Base-by-base conservation (phyloP, 2,113 vertebrate genomes). In the Halichoeres trimaculatus region DNA sequence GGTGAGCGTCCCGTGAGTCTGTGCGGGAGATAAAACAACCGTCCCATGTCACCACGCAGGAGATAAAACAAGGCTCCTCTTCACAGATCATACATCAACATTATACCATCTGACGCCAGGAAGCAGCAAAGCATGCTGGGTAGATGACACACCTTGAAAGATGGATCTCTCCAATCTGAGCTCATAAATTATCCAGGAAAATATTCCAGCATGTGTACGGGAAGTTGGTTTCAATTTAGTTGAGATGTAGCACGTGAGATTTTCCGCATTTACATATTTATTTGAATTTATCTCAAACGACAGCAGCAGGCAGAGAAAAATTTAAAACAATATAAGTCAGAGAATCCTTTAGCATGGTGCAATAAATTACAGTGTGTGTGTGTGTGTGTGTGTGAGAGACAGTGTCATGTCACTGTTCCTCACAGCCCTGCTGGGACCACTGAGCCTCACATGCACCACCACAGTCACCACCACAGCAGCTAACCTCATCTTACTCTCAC, bases 71-170 rank as follows among this genome's bases (percentile, higher is more conserved):
- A 64, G 70, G 71, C 69, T 70, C 71, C 74, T 80, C 88, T 92
- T 92, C 90, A 91, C 93, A 91, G 80, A 53, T 87, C 90, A 43
- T 94, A 88, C 88, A 93, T 93, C 92, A 92, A 77, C 90, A 78
- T 94, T 91, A 93, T 76, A 73, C 75, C 62, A 24, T 67, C 77
- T 77, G 89, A 90, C 60, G 67, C 85, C 75, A 84, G 88, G 65
- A 83, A 68, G 78, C 85, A 72, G 88, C 84, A 84, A 86, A 36
- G 88, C 88, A 90, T 90, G 85, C 84, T 85, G 89, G 88, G 89
- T 81, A 84, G 78, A 76, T 72, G 87, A 86, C 81, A 89, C 76
- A 74, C 83, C 76, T 85, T 30, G 58, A 76, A 70, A 87, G 88
- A 90, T 87, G 78, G 84, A 84, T 80, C 74, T 70, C 59, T 84